Evolutionary conservation across 2,888 invertebrate species (phyloP).

Genomic region (Napeogenes inachia): DNA sequence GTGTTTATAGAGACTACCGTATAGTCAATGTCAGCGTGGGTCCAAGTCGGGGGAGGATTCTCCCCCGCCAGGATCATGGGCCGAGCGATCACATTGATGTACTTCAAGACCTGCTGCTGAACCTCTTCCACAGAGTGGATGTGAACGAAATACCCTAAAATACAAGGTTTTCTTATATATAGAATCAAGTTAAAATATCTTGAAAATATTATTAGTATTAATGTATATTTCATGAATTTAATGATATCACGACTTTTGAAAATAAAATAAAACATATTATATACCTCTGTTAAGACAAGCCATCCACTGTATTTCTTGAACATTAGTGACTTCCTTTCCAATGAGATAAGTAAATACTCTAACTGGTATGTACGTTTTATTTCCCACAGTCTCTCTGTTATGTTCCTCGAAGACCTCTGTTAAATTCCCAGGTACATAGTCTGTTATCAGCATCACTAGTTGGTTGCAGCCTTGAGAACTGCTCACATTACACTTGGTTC

Average conservation of each 20-base stretch:
- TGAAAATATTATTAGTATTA: too few relatives aligned
- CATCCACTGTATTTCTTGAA: conserved; percentile 93
- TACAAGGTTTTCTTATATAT: background rate
- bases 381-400: conserved; percentile 83
- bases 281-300: conserved; percentile 95
- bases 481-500: conserved; percentile 54
- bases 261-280: background rate
- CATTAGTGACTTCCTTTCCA: conserved; percentile 95
- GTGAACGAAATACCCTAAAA: conserved; percentile 92
- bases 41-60: conserved; percentile 92
- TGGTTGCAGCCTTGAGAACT: conserved; percentile 88
- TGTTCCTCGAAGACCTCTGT: conserved; percentile 89
- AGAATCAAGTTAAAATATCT: too few relatives aligned
- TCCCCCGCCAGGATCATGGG: conserved; percentile 86
- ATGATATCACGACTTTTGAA: background rate
- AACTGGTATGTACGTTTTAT: conserved; percentile 83
- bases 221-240: too few relatives aligned
- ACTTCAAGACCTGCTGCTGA: conserved; percentile 95
- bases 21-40: conserved; percentile 93
- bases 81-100: conserved; percentile 94
- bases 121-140: conserved; percentile 97
- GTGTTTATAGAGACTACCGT: conserved; percentile 76
- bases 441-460: conserved; percentile 97
- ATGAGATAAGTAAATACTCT: conserved; percentile 97
- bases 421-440: conserved; percentile 93